Conservation (phyloP, 1,140 invertebrate species). For the Phymastichus coffea region DNA sequence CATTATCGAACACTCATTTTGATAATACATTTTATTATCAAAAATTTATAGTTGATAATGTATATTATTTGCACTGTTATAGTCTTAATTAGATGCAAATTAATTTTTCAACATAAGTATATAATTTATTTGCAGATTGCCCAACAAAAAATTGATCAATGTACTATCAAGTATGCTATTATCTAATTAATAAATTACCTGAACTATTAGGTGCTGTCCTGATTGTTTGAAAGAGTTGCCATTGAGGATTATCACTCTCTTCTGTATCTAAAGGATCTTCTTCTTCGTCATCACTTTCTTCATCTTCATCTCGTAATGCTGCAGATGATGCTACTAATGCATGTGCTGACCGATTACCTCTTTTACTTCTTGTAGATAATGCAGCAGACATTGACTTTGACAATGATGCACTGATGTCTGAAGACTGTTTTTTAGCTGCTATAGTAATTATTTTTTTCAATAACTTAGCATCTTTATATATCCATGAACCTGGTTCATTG, state of each 20-base stretch:
- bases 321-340: conserved; percentile 57
- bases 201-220: conserved; percentile 68
- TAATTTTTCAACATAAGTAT: no score
- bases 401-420: conserved; percentile 33
- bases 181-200: conserved; percentile 52
- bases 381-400: conserved; percentile 44
- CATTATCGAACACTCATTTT: no score
- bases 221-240: conserved; percentile 78
- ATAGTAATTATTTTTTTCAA: conserved; percentile 73
- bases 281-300: conserved; percentile 65
- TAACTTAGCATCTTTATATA: conserved; percentile 93
- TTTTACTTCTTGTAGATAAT: conserved; percentile 56
- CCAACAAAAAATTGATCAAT: no score
- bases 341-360: conserved; percentile 54
- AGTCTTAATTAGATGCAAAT: no score
- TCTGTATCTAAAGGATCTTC: conserved; percentile 65
- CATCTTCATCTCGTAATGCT: conserved; percentile 56
- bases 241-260: conserved; percentile 72
- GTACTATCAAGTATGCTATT: neutral
- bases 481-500: conserved; percentile 94
- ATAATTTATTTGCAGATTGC: no score
- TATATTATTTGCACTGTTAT: no score
- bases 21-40: no score
- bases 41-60: no score
- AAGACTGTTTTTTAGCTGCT: conserved; percentile 55